Evolutionary conservation across 92 coral and sea anemone species (phyloP).

Genomic region (Umimayanthus kanabou): DNA sequence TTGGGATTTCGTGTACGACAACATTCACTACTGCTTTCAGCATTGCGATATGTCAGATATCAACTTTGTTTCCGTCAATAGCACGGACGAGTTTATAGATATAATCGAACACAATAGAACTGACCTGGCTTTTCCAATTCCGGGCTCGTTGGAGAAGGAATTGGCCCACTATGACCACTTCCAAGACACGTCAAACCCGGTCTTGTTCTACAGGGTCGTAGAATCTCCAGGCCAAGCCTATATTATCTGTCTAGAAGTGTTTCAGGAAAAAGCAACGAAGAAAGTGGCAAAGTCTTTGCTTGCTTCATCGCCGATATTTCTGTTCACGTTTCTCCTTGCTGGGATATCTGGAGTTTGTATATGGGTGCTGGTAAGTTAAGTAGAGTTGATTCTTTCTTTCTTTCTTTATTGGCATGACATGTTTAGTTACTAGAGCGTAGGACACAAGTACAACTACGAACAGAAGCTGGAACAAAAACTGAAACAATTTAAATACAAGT

Average conservation of each 20-base stretch:
- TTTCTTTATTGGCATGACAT: too few relatives aligned
- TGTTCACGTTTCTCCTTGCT: constrained; percentile 49
- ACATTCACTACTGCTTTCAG: constrained; percentile 28
- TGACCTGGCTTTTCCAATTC: constrained; percentile 47
- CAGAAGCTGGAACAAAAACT: too few relatives aligned
- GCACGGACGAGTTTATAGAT: constrained; percentile 9
- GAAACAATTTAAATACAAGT: too few relatives aligned
- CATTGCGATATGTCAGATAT: constrained; percentile 21
- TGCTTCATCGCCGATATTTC: constrained; percentile 52
- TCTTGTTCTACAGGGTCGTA: constrained; percentile 22
- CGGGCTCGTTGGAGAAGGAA: constrained; percentile 32
- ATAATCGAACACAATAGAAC: constrained; percentile 24
- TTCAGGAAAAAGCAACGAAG: constrained; percentile 21
- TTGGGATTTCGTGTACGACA: constrained; percentile 15
- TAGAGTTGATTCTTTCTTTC: too few relatives aligned
- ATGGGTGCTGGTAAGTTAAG: constrained; percentile 56
- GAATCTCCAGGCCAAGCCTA: constrained; percentile 20
- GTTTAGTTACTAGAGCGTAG: too few relatives aligned
- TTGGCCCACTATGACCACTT: constrained; percentile 30
- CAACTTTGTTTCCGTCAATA: constrained; percentile 24
- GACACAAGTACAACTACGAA: too few relatives aligned
- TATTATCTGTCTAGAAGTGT: constrained; percentile 31
- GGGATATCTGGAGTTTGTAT: constrained; percentile 59
- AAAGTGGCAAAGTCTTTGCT: constrained; percentile 28
- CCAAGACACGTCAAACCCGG: constrained; percentile 17